These are phyloP conservation scores for Machimus rusticus DNA, from an alignment of 2,888 invertebrate genomes.

Conservation along the genomic window DNA sequence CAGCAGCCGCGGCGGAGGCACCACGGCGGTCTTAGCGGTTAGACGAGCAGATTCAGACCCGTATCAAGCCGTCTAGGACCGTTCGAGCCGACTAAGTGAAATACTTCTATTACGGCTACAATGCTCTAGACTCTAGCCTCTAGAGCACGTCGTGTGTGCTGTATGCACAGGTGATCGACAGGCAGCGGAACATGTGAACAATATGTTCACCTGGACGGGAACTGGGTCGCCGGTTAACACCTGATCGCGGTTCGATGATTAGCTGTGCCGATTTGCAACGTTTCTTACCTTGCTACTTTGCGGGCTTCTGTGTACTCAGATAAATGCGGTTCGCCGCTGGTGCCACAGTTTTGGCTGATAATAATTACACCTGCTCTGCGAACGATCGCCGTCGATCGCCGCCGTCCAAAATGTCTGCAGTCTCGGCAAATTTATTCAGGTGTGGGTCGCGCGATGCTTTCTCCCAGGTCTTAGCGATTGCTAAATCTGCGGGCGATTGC, in stretches of 20 bases:
- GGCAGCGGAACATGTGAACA: slow-evolving; percentile 39
- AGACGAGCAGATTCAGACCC: slow-evolving; percentile 3
- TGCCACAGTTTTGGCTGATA: background rate
- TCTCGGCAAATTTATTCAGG: background rate
- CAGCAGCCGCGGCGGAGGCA: background rate
- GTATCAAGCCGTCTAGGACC: background rate
- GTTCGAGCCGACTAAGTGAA: background rate
- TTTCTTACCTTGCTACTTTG: slow-evolving; percentile 11
- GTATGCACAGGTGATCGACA: slow-evolving; percentile 38
- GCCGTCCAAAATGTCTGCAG: background rate
- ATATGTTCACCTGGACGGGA: slow-evolving; percentile 41
- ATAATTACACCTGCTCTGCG: slow-evolving; percentile 8
- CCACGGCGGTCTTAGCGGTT: background rate
- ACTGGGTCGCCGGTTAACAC: slow-evolving; percentile 41
- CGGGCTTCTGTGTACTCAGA: slow-evolving; percentile 26
- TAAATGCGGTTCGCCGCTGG: background rate
- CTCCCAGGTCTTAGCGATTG: background rate
- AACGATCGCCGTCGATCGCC: background rate
- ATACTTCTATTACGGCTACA: slow-evolving; percentile 14
- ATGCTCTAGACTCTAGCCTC: background rate
- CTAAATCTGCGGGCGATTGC: background rate
- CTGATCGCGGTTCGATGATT: slow-evolving; percentile 42
- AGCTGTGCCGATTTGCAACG: slow-evolving; percentile 26
- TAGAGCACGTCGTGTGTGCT: background rate
- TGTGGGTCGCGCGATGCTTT: slow-evolving; percentile 4